A percentile compares a stretch with the other conserved stretches of the same genome.
phyloP scores from a whole-genome alignment of 2,797 vertebrate species.

The Danionella dracula region DNA sequence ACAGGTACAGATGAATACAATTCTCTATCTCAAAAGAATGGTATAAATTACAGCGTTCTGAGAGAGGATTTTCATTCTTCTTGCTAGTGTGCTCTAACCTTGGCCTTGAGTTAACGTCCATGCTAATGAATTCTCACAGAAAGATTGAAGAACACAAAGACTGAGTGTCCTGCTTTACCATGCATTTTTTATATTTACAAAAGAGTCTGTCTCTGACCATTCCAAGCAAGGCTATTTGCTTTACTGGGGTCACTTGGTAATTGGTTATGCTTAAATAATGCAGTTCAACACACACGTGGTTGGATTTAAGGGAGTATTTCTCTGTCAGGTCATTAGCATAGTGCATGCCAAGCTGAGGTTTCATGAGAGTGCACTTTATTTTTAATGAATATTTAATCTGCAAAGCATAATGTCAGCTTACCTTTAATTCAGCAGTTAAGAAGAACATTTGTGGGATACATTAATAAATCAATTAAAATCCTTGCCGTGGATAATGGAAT shows the following conservation, averaged over 20 bases:
- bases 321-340: conserved; percentile 7
- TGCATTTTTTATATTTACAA: conserved; percentile 20
- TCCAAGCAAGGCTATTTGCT: conserved; percentile 9
- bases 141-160: neutral
- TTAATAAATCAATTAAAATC: neutral
- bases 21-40: no score
- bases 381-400: conserved; percentile 21
- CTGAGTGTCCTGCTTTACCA: neutral
- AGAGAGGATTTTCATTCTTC: neutral
- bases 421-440: conserved; percentile 1
- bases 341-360: conserved; percentile 1
- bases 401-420: conserved; percentile 21
- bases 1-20: no score
- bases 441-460: neutral
- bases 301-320: conserved; percentile 5
- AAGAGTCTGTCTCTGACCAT: conserved; percentile 2
- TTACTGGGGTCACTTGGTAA: conserved; percentile 18
- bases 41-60: neutral
- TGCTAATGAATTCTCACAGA: conserved; percentile 11
- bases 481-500: no score
- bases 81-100: neutral
- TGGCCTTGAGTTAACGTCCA: neutral
- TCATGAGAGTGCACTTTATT: conserved; percentile 25
- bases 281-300: conserved; percentile 12
- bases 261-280: conserved; percentile 14